Base-by-base conservation (phyloP, 1,140 invertebrate genomes). In the Bombus soroeensis region DNA sequence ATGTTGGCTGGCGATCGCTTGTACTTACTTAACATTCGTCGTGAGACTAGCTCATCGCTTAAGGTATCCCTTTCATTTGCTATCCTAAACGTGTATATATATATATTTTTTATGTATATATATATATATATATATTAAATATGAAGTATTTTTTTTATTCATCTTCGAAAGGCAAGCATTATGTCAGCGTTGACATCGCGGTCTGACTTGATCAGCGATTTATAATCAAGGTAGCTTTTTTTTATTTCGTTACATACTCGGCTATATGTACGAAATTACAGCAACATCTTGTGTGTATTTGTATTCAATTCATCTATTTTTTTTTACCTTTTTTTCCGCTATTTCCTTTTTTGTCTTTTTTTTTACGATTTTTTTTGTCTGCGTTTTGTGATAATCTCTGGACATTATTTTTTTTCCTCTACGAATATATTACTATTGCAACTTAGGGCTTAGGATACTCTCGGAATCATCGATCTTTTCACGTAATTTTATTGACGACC, bases 1-100 rank as follows among this genome's bases (percentile, higher is more conserved):
- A 76, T 53, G 13, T 89, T 86, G 72, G 85, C 86, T 90, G 88
- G 47, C 86, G 57, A 87, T 91, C 87, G 81, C 92, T 93, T 93
- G 92, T 93, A 93, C 92, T 93, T 89, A 81, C 93, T 93, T 89
- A 81, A 92, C 88, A 90, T 90, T 88, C 73, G 34, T 92, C 66
- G 41, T 88, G 93, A 93, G 93, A 92, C 93, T 93, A 93, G 93
- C 93, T 93, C 91, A 90, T 92, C 66, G 53, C 12, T 88, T 84
- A 90, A 84, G 74, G 76, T 88, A 88, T 86, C 70, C 70, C 47
- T 47, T 15, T 74, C 43, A 39, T 85, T 28, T 41, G 39, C 70
- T 85, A 78, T 39, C 70, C 81, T 83, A 90, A 84, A 85, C 87
- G 83, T 87, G 90, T 91, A 91, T 89, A 91, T 88, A 87, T 92